Conservation (phyloP, 2,888 invertebrate genomes). For the Tinea trinotella region DNA sequence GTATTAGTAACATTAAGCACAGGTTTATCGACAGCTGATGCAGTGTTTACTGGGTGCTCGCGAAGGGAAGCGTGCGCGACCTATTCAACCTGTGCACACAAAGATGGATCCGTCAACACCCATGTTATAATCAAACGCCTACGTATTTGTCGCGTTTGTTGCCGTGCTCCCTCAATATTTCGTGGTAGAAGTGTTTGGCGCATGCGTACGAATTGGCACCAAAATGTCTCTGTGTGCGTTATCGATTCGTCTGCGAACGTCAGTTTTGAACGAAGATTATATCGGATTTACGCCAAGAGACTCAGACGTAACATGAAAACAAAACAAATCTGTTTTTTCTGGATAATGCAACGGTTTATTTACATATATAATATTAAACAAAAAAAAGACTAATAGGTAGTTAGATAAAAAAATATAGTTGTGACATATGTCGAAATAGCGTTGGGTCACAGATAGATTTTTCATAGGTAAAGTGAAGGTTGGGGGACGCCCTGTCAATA, state of each 20-base stretch:
- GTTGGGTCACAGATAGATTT: too few species aligned
- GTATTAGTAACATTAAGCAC: not conserved
- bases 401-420: too few species aligned
- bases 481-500: too few species aligned
- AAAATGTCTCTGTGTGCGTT: conserved; percentile 49
- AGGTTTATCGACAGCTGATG: conserved; percentile 53
- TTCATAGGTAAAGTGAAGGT: too few species aligned
- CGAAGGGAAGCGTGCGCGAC: not conserved
- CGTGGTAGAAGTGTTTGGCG: conserved; percentile 42
- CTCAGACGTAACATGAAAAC: too few species aligned
- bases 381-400: too few species aligned
- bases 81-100: not conserved
- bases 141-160: conserved; percentile 5
- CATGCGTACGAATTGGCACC: conserved; percentile 45
- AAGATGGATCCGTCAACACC: conserved; percentile 1
- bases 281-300: too few species aligned
- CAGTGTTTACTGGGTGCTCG: conserved; percentile 52
- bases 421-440: too few species aligned
- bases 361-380: too few species aligned
- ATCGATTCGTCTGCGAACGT: conserved; percentile 62
- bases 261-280: conserved; percentile 46
- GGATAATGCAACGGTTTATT: too few species aligned
- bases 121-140: not conserved
- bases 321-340: too few species aligned
- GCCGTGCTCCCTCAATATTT: conserved; percentile 27